A percentile compares a stretch with the other conserved stretches of the same genome.
Evolutionary conservation across 2,113 vertebrate species (phyloP).

Genomic region (Strix aluco): DNA sequence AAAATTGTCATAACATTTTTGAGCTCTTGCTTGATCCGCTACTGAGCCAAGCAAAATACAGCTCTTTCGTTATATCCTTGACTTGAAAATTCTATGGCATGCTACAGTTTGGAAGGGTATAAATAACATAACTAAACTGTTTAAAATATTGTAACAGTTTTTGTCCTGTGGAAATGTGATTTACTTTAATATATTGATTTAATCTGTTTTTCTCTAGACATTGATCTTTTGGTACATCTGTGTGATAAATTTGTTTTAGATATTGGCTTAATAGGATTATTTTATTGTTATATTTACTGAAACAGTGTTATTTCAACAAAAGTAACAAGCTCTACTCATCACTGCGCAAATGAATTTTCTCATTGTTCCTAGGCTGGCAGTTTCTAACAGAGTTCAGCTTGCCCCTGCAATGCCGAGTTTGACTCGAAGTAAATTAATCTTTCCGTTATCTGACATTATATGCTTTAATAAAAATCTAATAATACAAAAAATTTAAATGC

Average conservation of each 20-base stretch:
- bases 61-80: not conserved
- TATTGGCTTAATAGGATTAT: not conserved
- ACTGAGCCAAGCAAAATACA: not conserved
- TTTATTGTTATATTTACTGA: not conserved
- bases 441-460: rapidly evolving
- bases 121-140: not conserved
- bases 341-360: not conserved
- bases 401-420: not conserved
- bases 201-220: not conserved
- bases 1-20: not conserved
- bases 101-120: not conserved
- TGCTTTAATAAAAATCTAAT: not conserved
- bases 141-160: not conserved
- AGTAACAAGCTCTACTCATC: not conserved
- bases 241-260: not conserved
- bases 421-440: not conserved
- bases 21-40: not conserved
- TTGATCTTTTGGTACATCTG: not conserved
- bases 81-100: not conserved
- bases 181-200: not conserved
- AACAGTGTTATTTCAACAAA: not conserved
- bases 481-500: not conserved
- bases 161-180: not conserved
- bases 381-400: not conserved
- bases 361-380: not conserved